phyloP scores from a whole-genome alignment of 2,113 vertebrate genomes.

The Nettapus auritus region DNA sequence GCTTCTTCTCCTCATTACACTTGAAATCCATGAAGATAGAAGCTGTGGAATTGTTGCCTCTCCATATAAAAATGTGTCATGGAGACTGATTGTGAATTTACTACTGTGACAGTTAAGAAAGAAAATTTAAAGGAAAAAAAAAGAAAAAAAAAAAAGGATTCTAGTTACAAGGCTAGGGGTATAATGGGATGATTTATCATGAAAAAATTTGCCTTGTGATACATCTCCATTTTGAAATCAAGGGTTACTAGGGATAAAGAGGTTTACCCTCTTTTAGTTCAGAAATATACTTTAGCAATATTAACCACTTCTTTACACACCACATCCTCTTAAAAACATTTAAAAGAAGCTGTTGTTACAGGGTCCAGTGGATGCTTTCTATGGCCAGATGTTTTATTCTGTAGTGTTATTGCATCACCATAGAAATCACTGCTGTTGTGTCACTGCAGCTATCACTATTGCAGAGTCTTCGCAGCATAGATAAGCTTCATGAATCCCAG shows the following conservation, averaged over 20 bases:
- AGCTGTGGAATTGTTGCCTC: neutral
- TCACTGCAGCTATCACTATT: neutral
- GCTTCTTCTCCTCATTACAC: neutral
- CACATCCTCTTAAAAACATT: neutral
- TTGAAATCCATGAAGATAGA: neutral
- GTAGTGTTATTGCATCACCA: neutral
- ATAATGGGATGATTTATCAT: neutral
- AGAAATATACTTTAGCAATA: neutral
- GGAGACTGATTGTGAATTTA: neutral
- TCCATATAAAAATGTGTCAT: neutral
- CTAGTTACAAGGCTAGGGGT: neutral
- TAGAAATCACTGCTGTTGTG: neutral
- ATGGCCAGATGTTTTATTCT: neutral
- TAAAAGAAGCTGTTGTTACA: neutral
- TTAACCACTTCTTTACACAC: neutral
- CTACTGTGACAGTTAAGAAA: neutral
- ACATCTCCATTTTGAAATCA: neutral
- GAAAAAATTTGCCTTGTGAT: neutral
- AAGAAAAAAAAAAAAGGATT: neutral
- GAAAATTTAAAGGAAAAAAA: neutral
- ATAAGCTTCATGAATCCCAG: neutral
- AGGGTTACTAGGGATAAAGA: neutral
- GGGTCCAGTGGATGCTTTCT: neutral
- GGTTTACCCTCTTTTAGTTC: neutral
- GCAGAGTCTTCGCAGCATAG: neutral